Evolutionary conservation across 2,797 vertebrate species (phyloP).

Genomic region (Heterohyrax brucei): DNA sequence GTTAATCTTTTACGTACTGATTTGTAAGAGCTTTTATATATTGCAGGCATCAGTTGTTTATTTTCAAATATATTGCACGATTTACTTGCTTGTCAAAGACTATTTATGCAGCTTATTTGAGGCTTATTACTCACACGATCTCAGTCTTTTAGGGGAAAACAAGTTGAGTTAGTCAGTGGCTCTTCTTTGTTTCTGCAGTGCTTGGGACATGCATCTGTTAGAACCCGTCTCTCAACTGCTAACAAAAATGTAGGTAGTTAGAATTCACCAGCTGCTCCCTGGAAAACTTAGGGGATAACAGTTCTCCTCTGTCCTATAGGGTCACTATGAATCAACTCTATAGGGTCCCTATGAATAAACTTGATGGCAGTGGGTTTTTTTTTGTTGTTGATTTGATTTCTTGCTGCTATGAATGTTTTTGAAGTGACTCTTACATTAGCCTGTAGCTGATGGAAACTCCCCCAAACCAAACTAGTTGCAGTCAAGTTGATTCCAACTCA

Average conservation of each 20-base stretch:
- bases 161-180: background rate
- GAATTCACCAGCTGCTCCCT: too few relatives aligned
- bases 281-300: too few relatives aligned
- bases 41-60: background rate
- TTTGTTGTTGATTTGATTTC: too few relatives aligned
- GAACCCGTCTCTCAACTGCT: background rate
- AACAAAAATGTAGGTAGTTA: too few relatives aligned
- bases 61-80: background rate
- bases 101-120: background rate
- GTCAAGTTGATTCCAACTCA: too few relatives aligned
- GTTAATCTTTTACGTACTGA: conserved; percentile 32
- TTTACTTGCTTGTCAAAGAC: conserved; percentile 19
- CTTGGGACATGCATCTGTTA: background rate
- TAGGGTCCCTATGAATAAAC: too few relatives aligned
- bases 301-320: too few relatives aligned
- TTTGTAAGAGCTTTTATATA: background rate
- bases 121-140: background rate
- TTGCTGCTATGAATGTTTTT: background rate
- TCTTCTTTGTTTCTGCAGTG: background rate
- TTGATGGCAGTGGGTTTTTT: too few relatives aligned
- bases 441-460: too few relatives aligned
- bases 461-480: too few relatives aligned
- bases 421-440: background rate
- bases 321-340: too few relatives aligned
- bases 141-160: conserved; percentile 9